Conservation (phyloP, 2,797 vertebrate genomes). For the Petrocephalus sullivani region DNA sequence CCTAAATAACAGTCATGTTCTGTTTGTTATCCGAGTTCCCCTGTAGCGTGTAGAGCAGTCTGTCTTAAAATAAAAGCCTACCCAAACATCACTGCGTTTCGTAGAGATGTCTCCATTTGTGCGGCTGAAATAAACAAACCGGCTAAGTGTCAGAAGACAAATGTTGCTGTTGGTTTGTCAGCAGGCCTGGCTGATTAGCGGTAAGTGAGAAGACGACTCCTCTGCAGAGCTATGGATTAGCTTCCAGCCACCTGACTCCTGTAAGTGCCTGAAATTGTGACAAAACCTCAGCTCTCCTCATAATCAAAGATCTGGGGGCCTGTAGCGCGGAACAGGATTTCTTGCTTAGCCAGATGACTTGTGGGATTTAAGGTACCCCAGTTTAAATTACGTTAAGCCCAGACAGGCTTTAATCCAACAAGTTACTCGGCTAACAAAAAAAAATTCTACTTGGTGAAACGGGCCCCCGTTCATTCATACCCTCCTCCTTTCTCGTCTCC, state of each 20-base stretch:
- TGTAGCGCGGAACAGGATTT: neutral
- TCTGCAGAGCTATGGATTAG: neutral
- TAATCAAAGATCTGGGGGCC: neutral
- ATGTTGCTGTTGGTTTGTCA: neutral
- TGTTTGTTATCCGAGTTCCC: neutral
- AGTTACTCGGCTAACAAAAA: neutral
- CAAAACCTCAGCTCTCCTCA: neutral
- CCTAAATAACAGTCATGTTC: neutral
- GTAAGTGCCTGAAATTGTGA: neutral
- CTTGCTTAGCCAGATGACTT: neutral
- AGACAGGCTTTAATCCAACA: neutral
- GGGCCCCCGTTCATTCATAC: neutral
- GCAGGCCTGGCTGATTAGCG: neutral
- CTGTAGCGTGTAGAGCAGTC: neutral
- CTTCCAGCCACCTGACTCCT: neutral
- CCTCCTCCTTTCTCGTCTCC: neutral
- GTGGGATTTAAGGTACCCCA: neutral
- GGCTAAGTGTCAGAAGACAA: neutral
- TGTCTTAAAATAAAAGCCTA: neutral
- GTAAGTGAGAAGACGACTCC: neutral
- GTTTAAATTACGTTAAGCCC: neutral
- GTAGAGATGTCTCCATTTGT: neutral
- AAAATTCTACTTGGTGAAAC: neutral
- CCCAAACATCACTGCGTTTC: neutral
- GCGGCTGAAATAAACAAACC: neutral